Conservation (phyloP, 2,113 vertebrate species). For the Enhydra lutris region DNA sequence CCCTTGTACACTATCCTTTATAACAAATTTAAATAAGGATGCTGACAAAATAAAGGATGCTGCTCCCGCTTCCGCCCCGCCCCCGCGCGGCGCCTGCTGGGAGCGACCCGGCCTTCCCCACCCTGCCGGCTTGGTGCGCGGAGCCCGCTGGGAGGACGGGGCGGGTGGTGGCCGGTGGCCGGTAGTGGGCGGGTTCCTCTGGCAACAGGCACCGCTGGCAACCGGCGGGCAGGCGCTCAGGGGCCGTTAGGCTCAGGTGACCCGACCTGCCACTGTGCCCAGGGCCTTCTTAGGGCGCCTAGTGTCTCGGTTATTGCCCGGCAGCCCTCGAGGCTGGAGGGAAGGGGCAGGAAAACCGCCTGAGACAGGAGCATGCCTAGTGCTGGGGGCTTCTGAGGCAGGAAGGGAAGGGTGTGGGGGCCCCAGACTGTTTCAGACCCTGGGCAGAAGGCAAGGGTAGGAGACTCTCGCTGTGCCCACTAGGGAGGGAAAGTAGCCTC, state of each 20-base stretch:
- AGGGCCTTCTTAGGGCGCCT: not conserved
- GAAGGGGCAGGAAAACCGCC: not conserved
- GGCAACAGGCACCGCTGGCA: not conserved
- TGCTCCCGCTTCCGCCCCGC: accelerated
- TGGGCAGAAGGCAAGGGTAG: not conserved
- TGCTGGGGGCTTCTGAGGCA: not conserved
- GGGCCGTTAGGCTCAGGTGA: not conserved
- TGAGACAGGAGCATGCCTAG: not conserved
- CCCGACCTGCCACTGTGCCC: accelerated
- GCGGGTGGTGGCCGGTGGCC: no score
- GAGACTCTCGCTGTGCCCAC: not conserved
- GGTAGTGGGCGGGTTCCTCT: not conserved
- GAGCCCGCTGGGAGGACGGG: not conserved
- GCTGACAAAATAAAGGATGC: not conserved
- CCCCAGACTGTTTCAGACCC: accelerated
- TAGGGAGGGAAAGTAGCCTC: not conserved
- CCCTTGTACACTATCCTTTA: not conserved
- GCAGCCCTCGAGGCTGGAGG: not conserved
- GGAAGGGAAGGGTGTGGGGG: not conserved
- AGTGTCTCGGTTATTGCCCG: no score
- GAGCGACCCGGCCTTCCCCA: accelerated
- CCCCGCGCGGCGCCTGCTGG: not conserved
- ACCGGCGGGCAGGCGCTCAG: accelerated
- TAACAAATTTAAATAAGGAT: not conserved
- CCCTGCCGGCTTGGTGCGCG: accelerated